A percentile compares a stretch with the other conserved stretches of the same genome.
These are phyloP conservation scores for Bombus consobrinus DNA, from an alignment of 1,140 invertebrate species.

Conservation along the genomic window DNA sequence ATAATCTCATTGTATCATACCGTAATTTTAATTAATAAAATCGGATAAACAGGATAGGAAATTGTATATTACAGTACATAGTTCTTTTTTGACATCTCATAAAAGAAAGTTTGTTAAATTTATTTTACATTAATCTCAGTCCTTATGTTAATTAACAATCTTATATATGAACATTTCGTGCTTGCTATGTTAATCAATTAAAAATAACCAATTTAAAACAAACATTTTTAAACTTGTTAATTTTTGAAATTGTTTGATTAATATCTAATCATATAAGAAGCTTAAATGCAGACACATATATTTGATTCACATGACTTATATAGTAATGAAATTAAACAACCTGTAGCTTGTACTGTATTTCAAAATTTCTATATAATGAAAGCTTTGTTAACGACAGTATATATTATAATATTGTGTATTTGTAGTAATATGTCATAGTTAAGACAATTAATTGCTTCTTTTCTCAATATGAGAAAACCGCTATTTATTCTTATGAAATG, in stretches of 20 bases:
- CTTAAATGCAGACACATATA: conserved; percentile 7
- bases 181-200: conserved; percentile 36
- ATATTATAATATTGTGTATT: conserved; percentile 45
- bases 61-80: neutral
- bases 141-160: conserved; percentile 29
- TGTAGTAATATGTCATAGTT: conserved; percentile 39
- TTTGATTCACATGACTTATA: neutral
- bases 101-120: conserved; percentile 30
- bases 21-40: neutral
- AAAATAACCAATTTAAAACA: conserved; percentile 46
- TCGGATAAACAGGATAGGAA: neutral
- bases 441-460: conserved; percentile 54
- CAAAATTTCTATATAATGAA: conserved; percentile 51
- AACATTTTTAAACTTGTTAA: conserved; percentile 32
- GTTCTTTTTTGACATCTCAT: neutral
- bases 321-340: conserved; percentile 43
- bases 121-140: conserved; percentile 32
- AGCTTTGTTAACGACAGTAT: conserved; percentile 22
- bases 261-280: neutral
- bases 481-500: conserved; percentile 61
- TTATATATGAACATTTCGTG: neutral
- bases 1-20: neutral
- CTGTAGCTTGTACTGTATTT: conserved; percentile 54
- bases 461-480: conserved; percentile 82
- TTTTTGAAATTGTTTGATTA: conserved; percentile 13